phyloP scores from a whole-genome alignment of 2,797 vertebrate genomes.

The Kryptolebias ocellatus region DNA sequence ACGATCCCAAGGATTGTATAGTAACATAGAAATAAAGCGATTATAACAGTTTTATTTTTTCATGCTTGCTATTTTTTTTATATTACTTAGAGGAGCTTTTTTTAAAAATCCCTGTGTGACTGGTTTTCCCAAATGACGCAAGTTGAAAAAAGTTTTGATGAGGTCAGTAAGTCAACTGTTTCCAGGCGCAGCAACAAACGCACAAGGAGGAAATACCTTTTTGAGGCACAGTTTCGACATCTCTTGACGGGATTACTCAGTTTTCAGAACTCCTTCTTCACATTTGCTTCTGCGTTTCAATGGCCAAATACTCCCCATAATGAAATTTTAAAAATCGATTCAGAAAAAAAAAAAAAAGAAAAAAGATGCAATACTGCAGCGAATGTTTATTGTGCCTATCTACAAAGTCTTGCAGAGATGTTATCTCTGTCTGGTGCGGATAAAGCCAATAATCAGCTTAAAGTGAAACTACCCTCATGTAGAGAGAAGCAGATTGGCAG shows the following conservation, averaged over 20 bases:
- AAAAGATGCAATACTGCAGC: too few species aligned
- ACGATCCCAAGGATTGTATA: too few species aligned
- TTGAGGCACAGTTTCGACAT: conserved; percentile 24
- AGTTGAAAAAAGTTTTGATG: conserved; percentile 6
- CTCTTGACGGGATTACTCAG: not conserved
- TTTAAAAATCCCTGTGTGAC: not conserved
- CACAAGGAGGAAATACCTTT: conserved; percentile 10
- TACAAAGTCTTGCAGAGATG: conserved; percentile 8
- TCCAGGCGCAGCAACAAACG: conserved; percentile 16
- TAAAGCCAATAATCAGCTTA: conserved; percentile 44
- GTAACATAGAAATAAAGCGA: too few species aligned
- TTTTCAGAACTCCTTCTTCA: conserved; percentile 39
- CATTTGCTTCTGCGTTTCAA: conserved; percentile 28
- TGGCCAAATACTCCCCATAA: conserved; percentile 8
- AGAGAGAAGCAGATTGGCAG: conserved; percentile 30
- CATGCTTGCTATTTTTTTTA: too few species aligned
- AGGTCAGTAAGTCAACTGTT: conserved; percentile 7
- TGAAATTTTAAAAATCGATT: conserved; percentile 3
- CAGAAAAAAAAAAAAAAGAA: not conserved
- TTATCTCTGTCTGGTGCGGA: conserved; percentile 24
- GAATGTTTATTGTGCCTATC: conserved; percentile 26
- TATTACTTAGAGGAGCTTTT: not conserved
- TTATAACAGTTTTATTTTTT: too few species aligned
- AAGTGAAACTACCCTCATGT: conserved; percentile 39
- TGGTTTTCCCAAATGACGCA: not conserved